Base-by-base conservation (phyloP, 2,113 vertebrate species). In the Chaetura pelagica region DNA sequence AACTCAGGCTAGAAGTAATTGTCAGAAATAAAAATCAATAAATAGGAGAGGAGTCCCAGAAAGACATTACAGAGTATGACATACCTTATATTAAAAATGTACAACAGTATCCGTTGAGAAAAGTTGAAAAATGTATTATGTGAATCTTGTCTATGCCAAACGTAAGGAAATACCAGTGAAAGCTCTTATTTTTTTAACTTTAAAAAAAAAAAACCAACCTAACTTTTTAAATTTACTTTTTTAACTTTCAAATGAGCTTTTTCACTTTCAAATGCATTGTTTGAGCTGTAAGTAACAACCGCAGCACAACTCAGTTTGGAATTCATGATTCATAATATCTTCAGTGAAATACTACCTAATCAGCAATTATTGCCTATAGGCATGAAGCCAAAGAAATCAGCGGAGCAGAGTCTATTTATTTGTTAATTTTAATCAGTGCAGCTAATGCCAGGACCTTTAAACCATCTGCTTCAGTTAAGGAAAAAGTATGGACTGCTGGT, bases 381-480 rank as follows among this genome's bases (percentile, higher is more conserved):
- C 38, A 77, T 19, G 9, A 85, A 92, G 67, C 52, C 79, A 86
- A 86, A 94, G 34, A 74, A 83, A 84, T 84, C 78, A 91, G 10
- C 61, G 77, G 10, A 88, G 38, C 55, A 63, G 29, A 73, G 84
- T 48, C 7, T 12, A 52, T 62, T 84, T 73, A 93, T 85, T 73
- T 61, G n/a, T 80, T 93, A 26, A 88, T 92, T 94, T 95, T 74
- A 88, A 55, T 71, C 64, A 63, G 21, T 63, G 27, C 55, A 77
- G 48, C 13, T 83, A 93, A 88, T 80, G 49, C 19, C 72, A 92
- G 75, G 68, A 94, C 68, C 88, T 95, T 95, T 95, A 92, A 94
- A 74, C 62, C 79, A 92, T 84, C 88, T 94, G 79, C 34, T 86
- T 86, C 62, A 66, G 51, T 74, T 84, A 90, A 86, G 6, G 29